Percentiles rank a stretch among this genome's conserved stretches.
These are phyloP conservation scores for Barnardius zonarius DNA, from an alignment of 2,113 vertebrate genomes.

Conservation along the genomic window DNA sequence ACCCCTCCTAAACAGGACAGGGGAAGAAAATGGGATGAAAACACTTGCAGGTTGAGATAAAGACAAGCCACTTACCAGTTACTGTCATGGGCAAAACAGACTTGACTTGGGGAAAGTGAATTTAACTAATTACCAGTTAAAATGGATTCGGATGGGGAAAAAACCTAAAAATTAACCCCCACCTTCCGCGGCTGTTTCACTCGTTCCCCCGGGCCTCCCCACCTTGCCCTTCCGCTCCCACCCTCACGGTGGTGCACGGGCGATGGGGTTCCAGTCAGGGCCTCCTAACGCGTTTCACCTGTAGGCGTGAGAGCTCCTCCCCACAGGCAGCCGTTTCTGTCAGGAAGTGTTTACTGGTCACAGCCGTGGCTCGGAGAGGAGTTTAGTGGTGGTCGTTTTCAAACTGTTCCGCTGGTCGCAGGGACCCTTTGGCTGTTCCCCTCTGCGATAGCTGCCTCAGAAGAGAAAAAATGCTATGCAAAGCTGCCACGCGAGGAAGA, in stretches of 20 bases:
- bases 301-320: neutral
- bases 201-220: too few relatives aligned
- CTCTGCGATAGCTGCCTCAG: neutral
- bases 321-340: accelerated
- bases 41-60: neutral
- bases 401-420: neutral
- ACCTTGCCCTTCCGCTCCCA: neutral
- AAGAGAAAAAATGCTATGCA: neutral
- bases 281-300: neutral
- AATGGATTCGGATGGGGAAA: neutral
- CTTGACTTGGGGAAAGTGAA: neutral
- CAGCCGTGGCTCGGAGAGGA: neutral
- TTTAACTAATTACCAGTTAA: neutral
- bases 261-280: accelerated
- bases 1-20: neutral
- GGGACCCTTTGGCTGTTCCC: neutral
- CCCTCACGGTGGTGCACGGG: accelerated
- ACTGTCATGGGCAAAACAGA: neutral
- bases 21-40: neutral
- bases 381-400: neutral
- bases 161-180: neutral
- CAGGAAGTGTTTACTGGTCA: neutral
- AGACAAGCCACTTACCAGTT: neutral
- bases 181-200: neutral
- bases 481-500: neutral